phyloP scores from a whole-genome alignment of 2,113 vertebrate species.

The Lophochroa leadbeateri region DNA sequence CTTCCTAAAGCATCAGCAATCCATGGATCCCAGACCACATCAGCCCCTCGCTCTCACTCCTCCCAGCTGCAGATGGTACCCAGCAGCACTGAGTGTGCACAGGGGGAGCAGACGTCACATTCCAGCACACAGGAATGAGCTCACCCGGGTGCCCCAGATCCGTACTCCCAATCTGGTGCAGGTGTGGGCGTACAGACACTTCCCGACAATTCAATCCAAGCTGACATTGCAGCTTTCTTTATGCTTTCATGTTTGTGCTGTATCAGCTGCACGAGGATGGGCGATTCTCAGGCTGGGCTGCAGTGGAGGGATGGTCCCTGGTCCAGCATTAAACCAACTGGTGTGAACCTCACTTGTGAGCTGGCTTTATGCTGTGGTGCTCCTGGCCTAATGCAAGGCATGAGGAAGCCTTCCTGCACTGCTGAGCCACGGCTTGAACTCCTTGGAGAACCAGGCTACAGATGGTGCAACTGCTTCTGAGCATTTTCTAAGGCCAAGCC shows the following conservation, averaged over 20 bases:
- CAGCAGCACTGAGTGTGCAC: not conserved
- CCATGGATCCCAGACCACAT: accelerated
- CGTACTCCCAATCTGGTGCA: accelerated
- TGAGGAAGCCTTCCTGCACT: not conserved
- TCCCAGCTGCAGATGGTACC: not conserved
- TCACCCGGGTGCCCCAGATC: not conserved
- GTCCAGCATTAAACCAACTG: not conserved
- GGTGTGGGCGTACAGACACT: not conserved
- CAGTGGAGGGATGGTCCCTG: not conserved
- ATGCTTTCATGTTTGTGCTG: accelerated
- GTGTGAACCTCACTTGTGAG: not conserved
- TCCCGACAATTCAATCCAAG: not conserved
- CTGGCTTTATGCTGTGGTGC: not conserved
- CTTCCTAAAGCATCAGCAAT: not conserved
- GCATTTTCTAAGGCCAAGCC: not conserved
- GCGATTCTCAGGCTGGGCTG: not conserved
- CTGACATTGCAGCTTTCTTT: accelerated
- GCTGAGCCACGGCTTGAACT: not conserved
- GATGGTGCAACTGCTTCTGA: not conserved
- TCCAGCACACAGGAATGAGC: not conserved
- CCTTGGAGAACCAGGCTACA: not conserved
- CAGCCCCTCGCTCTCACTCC: accelerated
- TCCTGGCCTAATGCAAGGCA: not conserved
- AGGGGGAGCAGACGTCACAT: not conserved
- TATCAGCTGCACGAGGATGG: not conserved